Base-by-base conservation (phyloP, 2,888 invertebrate genomes). In the Tenthredo scrophulariae region DNA sequence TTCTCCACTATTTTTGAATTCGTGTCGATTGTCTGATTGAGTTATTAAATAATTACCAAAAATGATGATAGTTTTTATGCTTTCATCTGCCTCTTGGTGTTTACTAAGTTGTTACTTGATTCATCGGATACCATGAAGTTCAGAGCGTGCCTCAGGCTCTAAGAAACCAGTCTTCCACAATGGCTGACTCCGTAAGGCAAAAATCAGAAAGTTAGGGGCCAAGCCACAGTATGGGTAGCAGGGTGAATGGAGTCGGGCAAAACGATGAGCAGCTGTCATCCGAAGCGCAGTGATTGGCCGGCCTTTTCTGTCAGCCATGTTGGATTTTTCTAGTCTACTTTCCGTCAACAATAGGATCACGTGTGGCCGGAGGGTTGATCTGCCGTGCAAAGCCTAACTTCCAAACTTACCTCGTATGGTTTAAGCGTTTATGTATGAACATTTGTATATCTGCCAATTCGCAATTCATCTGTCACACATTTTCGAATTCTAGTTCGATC, bases 181-280 rank as follows among this genome's bases (percentile, higher is more conserved):
- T 93, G 93, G 93, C 93, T 93, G 93, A 93, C 93, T 93, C 88
- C 91, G 91, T 91, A 92, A 93, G 93, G 93, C 93, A 93, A 93
- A 93, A 93, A 93, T 93, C 93, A 93, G 90, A 92, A 93, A 93
- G 93, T 90, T 93, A 93, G 92, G 91, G 91, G 88, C 89, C 88
- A 87, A 88, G 86, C 88, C 87, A 87, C 88, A 87, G 88, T 87
- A 87, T 87, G 85, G 86, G 88, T 86, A 86, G 67, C 40, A 67
- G 80, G 54, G 50, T 67, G 84, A 77, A 50, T 77, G 29, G 37
- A 40, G 9, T 84, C 72, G 50, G 65, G 83, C 46, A 83, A 70
- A 90, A 91, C 91, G 92, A 92, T 90, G 92, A 89, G 92, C 93
- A 93, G 93, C 93, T 93, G 93, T 91, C 91, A 89, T 88, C 86